phyloP scores from a whole-genome alignment of 1,140 invertebrate genomes.

The Asobara japonica region DNA sequence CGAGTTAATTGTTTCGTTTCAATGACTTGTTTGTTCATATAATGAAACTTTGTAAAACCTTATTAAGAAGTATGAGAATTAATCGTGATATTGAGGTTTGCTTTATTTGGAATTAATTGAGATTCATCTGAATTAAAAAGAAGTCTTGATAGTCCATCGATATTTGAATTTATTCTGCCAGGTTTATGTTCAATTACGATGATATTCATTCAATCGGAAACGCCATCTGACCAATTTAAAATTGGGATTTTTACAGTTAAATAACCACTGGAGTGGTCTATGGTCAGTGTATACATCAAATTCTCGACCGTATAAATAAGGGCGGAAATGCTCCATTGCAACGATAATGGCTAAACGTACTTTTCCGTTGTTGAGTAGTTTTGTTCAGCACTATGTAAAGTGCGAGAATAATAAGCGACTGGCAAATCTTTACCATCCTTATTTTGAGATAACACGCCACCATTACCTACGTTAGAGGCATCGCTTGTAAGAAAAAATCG shows the following conservation, averaged over 20 bases:
- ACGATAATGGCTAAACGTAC: constrained; percentile 41
- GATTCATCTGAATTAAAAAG: neutral
- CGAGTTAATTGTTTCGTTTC: constrained; percentile 38
- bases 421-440: constrained; percentile 32
- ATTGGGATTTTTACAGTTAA: constrained; percentile 56
- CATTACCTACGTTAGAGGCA: constrained; percentile 34
- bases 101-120: neutral
- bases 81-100: neutral
- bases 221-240: constrained; percentile 60
- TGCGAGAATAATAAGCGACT: constrained; percentile 38
- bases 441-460: constrained; percentile 37
- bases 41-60: constrained; percentile 49
- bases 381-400: constrained; percentile 44
- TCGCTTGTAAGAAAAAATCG: constrained; percentile 37
- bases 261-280: constrained; percentile 59
- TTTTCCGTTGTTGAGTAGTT: constrained; percentile 50
- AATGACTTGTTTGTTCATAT: constrained; percentile 40
- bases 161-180: constrained; percentile 53
- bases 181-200: constrained; percentile 59
- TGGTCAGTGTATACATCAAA: constrained; percentile 41
- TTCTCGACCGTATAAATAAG: constrained; percentile 24
- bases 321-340: constrained; percentile 20
- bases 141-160: constrained; percentile 51
- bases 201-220: constrained; percentile 55
- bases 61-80: constrained; percentile 26